Evolutionary conservation across 2,113 vertebrate species (phyloP).

Genomic region (Phylloscopus whistleri): DNA sequence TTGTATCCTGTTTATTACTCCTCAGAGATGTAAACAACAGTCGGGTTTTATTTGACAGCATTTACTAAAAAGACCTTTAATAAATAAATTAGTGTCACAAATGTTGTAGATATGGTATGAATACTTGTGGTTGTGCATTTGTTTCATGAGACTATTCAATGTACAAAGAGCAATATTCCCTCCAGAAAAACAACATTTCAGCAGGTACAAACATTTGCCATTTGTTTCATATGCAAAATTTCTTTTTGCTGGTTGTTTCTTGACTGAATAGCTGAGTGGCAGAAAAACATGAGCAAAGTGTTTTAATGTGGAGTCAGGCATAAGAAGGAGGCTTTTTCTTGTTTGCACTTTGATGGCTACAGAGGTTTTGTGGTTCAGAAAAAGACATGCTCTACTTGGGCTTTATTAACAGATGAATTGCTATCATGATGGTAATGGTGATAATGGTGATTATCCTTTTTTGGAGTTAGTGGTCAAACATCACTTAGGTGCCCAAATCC

Average conservation of each 20-base stretch:
- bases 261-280: not conserved
- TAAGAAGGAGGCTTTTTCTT: not conserved
- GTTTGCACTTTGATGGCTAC: not conserved
- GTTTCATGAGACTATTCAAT: slow-evolving; percentile 8
- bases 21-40: slow-evolving; percentile 69
- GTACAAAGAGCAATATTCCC: not conserved
- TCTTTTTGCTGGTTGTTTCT: not conserved
- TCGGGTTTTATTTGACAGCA: slow-evolving; percentile 37
- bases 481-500: not conserved
- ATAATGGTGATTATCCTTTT: not conserved
- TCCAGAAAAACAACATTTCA: slow-evolving; percentile 17
- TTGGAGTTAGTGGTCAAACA: not conserved
- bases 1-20: slow-evolving; percentile 74
- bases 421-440: not conserved
- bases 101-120: slow-evolving; percentile 16
- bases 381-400: not conserved
- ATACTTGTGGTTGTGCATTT: slow-evolving; percentile 19
- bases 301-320: not conserved
- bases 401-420: not conserved
- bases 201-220: not conserved
- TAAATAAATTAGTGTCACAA: slow-evolving; percentile 57
- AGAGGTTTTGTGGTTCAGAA: not conserved
- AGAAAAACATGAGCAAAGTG: not conserved
- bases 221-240: slow-evolving; percentile 15
- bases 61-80: slow-evolving; percentile 55